These are phyloP conservation scores for Folsomia candida DNA, from an alignment of 2,888 invertebrate species.

Conservation along the genomic window DNA sequence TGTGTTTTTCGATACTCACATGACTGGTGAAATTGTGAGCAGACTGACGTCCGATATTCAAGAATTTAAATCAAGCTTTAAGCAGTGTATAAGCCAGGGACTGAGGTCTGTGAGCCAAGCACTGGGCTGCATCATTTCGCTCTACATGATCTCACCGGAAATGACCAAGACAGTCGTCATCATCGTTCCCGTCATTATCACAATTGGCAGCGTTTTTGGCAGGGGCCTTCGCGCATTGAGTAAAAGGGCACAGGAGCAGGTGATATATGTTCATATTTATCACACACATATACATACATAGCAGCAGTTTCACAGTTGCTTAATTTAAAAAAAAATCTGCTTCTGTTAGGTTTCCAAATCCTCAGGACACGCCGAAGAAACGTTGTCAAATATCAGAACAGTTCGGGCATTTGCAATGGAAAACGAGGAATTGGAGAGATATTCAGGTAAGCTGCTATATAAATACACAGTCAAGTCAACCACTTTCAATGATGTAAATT, in stretches of 20 bases:
- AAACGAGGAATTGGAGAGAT: conserved; percentile 71
- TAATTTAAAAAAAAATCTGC: too few relatives aligned
- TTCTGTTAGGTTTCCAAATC: conserved; percentile 29
- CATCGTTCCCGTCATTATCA: conserved; percentile 81
- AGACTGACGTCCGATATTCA: conserved; percentile 89
- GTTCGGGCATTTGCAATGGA: conserved; percentile 94
- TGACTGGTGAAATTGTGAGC: conserved; percentile 88
- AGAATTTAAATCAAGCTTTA: conserved; percentile 95
- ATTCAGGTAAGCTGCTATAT: too few relatives aligned
- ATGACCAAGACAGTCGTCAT: conserved; percentile 79
- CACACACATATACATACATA: too few relatives aligned
- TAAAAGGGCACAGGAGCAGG: conserved; percentile 78
- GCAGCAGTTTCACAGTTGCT: too few relatives aligned
- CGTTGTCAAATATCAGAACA: conserved; percentile 86
- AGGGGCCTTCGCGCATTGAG: conserved; percentile 73
- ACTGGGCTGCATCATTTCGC: conserved; percentile 71
- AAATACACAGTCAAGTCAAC: too few relatives aligned
- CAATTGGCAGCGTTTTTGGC: conserved; percentile 80
- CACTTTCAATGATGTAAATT: too few relatives aligned
- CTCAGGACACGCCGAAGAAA: conserved; percentile 72
- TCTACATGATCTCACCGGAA: conserved; percentile 84
- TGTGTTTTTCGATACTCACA: conserved; percentile 83
- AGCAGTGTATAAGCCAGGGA: conserved; percentile 88
- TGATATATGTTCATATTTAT: conserved; percentile 54
- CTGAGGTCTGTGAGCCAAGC: conserved; percentile 80